These are phyloP conservation scores for Ctenopoma multispine DNA, from an alignment of 2,797 vertebrate species.

Conservation along the genomic window DNA sequence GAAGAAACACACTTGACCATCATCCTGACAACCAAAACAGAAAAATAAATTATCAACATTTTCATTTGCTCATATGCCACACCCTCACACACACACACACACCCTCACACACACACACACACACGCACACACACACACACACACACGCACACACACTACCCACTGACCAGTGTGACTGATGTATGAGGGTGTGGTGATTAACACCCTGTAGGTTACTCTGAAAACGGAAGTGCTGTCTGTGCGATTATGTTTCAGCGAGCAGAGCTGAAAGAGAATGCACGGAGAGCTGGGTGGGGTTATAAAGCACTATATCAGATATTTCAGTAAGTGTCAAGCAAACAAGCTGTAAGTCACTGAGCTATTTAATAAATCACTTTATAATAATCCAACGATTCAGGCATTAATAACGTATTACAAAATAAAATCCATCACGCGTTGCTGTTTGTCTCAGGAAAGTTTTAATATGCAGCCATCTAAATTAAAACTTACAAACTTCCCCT, in stretches of 20 bases:
- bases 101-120: conserved; percentile 22
- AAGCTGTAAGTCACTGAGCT: background rate
- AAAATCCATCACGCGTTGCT: background rate
- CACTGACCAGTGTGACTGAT: conserved; percentile 26
- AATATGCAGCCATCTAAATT: background rate
- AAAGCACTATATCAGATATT: background rate
- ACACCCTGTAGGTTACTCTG: conserved; percentile 43
- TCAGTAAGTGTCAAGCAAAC: background rate
- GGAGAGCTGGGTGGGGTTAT: conserved; percentile 9
- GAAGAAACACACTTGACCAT: conserved; percentile 1
- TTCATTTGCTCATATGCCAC: conserved; percentile 30
- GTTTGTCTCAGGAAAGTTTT: background rate
- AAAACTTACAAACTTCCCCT: no score
- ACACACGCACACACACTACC: conserved; percentile 12
- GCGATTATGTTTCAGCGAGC: background rate
- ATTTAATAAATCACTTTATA: background rate
- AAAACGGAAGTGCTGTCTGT: conserved; percentile 45
- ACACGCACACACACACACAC: background rate
- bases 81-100: conserved; percentile 17
- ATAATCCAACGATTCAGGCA: background rate
- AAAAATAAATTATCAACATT: conserved; percentile 11
- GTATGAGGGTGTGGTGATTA: conserved; percentile 48
- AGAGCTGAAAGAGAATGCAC: background rate
- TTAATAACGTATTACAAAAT: background rate
- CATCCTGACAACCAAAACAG: conserved; percentile 2